Percentiles rank a stretch among this genome's conserved stretches.
Evolutionary conservation across 2,888 invertebrate species (phyloP).

Genomic region (Chironomus riparius): DNA sequence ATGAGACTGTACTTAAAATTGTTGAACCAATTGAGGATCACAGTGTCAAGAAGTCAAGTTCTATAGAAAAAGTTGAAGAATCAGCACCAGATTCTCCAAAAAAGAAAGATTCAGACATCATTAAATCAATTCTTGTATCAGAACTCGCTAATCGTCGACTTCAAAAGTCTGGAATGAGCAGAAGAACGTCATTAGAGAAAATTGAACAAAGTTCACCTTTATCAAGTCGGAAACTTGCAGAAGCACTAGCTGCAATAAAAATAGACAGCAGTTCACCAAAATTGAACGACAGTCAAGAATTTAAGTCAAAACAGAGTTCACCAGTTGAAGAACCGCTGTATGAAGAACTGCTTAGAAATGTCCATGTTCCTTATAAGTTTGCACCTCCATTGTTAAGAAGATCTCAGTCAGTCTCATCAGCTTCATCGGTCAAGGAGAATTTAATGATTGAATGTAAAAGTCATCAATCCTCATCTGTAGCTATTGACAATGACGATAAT

Average conservation of each 20-base stretch:
- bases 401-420: conserved; percentile 21
- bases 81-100: conserved; percentile 36
- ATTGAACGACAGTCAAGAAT: background rate
- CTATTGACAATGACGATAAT: background rate
- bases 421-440: conserved; percentile 9
- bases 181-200: conserved; percentile 17
- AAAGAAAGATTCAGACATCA: conserved; percentile 52
- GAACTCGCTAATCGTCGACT: conserved; percentile 60
- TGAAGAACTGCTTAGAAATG: conserved; percentile 40
- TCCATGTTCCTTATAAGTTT: conserved; percentile 43
- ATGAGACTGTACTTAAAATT: conserved; percentile 47
- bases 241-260: background rate
- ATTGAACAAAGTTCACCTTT: conserved; percentile 14
- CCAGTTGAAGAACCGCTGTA: conserved; percentile 38
- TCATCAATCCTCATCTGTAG: background rate
- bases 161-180: conserved; percentile 47
- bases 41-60: conserved; percentile 33
- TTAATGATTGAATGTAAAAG: too few relatives aligned
- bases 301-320: background rate
- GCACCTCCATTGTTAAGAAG: conserved; percentile 34
- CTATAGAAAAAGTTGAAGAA: conserved; percentile 36
- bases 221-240: background rate
- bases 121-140: conserved; percentile 71
- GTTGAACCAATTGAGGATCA: conserved; percentile 54
- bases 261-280: background rate